A percentile compares a stretch with the other conserved stretches of the same genome.
These are phyloP conservation scores for Eurystomus glaucurus DNA, from an alignment of 2,797 vertebrate species.

Conservation along the genomic window DNA sequence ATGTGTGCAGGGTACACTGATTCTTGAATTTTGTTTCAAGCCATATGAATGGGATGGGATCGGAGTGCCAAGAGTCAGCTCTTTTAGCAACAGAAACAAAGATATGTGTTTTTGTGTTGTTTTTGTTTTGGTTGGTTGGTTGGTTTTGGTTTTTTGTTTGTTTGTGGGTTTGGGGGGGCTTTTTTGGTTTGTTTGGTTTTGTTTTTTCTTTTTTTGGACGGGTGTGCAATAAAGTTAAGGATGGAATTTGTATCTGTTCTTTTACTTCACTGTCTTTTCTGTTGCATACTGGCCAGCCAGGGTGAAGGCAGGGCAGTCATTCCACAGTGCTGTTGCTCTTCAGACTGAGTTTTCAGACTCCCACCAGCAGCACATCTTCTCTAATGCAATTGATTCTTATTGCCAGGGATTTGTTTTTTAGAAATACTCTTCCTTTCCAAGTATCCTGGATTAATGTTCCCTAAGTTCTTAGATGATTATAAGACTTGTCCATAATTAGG, in stretches of 20 bases:
- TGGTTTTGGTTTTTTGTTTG: rapidly evolving
- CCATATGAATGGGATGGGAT: not conserved
- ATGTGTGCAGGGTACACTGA: not conserved
- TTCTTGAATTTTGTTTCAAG: not conserved
- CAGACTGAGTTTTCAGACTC: not conserved
- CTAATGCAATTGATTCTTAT: not conserved
- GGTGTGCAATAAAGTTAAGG: not conserved
- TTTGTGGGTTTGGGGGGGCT: not conserved
- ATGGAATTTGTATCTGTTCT: not conserved
- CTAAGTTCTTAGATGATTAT: not conserved
- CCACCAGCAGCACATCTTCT: not conserved
- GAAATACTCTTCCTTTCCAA: not conserved
- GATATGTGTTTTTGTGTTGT: rapidly evolving
- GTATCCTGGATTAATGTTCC: not conserved
- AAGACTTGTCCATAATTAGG: not conserved
- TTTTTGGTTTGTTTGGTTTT: not conserved
- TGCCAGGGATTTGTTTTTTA: not conserved
- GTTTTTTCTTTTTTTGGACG: not conserved
- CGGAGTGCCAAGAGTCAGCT: not conserved
- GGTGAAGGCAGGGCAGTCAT: not conserved
- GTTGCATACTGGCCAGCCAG: not conserved
- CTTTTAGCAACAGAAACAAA: not conserved
- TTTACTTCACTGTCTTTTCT: not conserved
- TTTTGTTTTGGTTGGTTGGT: not conserved
- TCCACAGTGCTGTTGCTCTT: not conserved